phyloP scores from a whole-genome alignment of 1,140 invertebrate genomes.

The Drosophila elegans region DNA sequence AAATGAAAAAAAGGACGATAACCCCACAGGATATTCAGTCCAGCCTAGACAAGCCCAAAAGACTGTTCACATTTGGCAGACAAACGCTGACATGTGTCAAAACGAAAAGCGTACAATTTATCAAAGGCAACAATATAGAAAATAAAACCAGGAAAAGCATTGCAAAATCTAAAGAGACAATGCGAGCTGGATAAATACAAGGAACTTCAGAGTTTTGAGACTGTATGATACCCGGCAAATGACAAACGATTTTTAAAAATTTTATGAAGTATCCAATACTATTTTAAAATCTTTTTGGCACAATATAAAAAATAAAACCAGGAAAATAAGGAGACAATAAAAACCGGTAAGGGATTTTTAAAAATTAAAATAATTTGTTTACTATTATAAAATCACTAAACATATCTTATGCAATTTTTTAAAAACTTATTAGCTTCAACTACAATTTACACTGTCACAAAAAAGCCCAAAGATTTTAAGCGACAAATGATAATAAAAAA shows the following conservation, averaged over 20 bases:
- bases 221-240: conserved; percentile 3
- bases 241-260: too few species aligned
- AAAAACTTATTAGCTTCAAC: too few species aligned
- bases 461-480: conserved; percentile 44
- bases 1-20: conserved; percentile 50
- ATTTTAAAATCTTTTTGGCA: too few species aligned
- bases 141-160: conserved; percentile 27
- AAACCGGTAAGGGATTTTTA: too few species aligned
- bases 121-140: conserved; percentile 71
- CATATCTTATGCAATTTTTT: too few species aligned
- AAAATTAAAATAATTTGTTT: neutral
- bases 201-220: neutral
- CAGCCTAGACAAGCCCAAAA: conserved; percentile 48
- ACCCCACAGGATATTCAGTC: conserved; percentile 32
- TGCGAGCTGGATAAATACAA: neutral
- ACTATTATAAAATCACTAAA: neutral
- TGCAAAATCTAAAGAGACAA: conserved; percentile 14
- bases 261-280: too few species aligned
- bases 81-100: conserved; percentile 80
- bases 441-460: neutral
- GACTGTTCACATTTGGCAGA: conserved; percentile 57
- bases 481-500: conserved; percentile 38
- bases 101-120: conserved; percentile 77
- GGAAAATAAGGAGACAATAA: too few species aligned
- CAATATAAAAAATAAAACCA: too few species aligned